phyloP scores from a whole-genome alignment of 2,113 vertebrate genomes.

The Marmota monax region DNA sequence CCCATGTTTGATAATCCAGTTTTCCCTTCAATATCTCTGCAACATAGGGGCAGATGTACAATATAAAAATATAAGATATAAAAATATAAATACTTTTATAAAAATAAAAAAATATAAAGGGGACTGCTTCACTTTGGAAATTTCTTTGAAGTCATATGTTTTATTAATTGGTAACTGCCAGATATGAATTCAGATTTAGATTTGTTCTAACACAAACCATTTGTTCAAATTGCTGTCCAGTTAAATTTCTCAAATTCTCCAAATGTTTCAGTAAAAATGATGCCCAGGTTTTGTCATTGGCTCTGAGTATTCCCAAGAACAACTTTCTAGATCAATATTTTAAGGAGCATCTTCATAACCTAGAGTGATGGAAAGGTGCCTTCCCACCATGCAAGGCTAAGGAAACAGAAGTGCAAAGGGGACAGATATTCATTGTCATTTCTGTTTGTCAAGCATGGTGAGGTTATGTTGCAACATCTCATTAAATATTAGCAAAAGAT shows the following conservation, averaged over 20 bases:
- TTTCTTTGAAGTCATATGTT: not conserved
- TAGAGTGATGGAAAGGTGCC: not conserved
- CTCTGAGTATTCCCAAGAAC: not conserved
- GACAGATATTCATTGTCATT: not conserved
- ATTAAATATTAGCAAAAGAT: not conserved
- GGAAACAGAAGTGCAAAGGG: not conserved
- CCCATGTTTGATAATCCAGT: not conserved
- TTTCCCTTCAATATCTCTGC: not conserved
- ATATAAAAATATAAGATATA: not conserved
- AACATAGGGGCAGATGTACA: not conserved
- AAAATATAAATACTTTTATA: no score
- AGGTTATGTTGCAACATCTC: not conserved
- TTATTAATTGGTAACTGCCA: conserved; percentile 14
- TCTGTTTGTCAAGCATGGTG: not conserved
- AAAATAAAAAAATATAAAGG: not conserved
- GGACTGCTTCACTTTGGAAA: not conserved
- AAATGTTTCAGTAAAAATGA: conserved; percentile 5
- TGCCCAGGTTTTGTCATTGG: not conserved
- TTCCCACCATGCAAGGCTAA: not conserved
- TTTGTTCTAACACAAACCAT: not conserved
- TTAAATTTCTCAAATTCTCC: not conserved
- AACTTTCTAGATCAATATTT: not conserved
- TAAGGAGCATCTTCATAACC: not conserved
- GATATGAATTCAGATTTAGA: not conserved
- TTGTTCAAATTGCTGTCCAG: not conserved